These are phyloP conservation scores for Mesitornis unicolor DNA, from an alignment of 2,113 vertebrate genomes.

Conservation along the genomic window DNA sequence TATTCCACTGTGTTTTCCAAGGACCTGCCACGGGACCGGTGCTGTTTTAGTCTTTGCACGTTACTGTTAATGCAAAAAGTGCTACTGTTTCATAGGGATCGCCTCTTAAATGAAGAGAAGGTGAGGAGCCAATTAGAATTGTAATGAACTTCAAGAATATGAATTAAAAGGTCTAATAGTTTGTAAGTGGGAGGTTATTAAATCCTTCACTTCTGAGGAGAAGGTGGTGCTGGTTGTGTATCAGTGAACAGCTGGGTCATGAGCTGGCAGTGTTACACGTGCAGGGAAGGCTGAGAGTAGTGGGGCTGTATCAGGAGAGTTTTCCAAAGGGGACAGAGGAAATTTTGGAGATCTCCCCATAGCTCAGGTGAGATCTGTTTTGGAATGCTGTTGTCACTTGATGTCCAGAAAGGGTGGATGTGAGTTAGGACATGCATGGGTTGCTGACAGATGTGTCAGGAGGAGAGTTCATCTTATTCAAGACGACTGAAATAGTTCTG, in stretches of 20 bases:
- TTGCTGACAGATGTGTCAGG: neutral
- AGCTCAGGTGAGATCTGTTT: neutral
- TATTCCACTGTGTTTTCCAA: neutral
- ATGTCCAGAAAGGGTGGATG: neutral
- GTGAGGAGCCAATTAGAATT: neutral
- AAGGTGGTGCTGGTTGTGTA: neutral
- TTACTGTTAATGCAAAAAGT: neutral
- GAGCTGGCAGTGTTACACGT: accelerated
- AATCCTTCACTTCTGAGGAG: neutral
- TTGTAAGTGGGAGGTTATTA: neutral
- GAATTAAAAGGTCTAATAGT: neutral
- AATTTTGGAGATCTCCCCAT: neutral
- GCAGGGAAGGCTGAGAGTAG: neutral
- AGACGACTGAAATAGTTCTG: neutral
- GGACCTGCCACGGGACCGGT: accelerated
- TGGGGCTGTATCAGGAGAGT: neutral
- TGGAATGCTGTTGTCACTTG: accelerated
- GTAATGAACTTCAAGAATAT: neutral
- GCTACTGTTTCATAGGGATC: neutral
- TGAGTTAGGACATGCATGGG: neutral
- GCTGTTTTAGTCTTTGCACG: accelerated
- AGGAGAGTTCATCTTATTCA: neutral
- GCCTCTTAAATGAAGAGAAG: neutral
- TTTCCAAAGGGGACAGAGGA: neutral
- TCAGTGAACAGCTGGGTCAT: neutral